These are phyloP conservation scores for Agriopis leucophaearia DNA, from an alignment of 2,888 invertebrate genomes.

Conservation along the genomic window DNA sequence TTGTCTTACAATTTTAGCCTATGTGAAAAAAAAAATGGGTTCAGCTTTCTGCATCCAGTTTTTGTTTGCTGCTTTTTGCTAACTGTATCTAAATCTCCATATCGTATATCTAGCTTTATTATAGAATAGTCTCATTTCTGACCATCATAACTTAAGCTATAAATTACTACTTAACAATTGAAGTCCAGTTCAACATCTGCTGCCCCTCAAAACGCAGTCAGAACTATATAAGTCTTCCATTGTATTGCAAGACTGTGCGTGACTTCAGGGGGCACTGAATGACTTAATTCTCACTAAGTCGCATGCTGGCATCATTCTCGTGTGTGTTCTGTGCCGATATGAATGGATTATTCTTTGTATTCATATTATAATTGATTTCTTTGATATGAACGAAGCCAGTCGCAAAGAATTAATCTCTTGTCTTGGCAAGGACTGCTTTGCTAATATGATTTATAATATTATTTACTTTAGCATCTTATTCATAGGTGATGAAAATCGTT, in stretches of 20 bases:
- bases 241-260: constrained; percentile 53
- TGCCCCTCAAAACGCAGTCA: constrained; percentile 46
- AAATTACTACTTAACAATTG: constrained; percentile 12
- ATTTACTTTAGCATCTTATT: constrained; percentile 16
- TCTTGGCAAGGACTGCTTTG: constrained; percentile 1
- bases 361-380: constrained; percentile 68
- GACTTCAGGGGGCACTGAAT: constrained; percentile 48
- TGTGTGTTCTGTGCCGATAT: constrained; percentile 56
- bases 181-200: constrained; percentile 51
- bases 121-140: background rate
- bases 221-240: constrained; percentile 54
- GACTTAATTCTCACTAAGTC: constrained; percentile 57
- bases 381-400: constrained; percentile 62
- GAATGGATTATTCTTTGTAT: constrained; percentile 56
- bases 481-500: constrained; percentile 30
- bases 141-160: background rate
- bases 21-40: background rate
- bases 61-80: background rate
- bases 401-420: constrained; percentile 46
- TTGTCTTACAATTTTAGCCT: too few relatives aligned
- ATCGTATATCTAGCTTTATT: background rate
- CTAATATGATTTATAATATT: constrained; percentile 21
- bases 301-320: constrained; percentile 46
- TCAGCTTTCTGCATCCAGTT: background rate
- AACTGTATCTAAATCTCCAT: background rate